Evolutionary conservation across 1,140 invertebrate genomes (phyloP).

Genomic region (Triops cancriformis): DNA sequence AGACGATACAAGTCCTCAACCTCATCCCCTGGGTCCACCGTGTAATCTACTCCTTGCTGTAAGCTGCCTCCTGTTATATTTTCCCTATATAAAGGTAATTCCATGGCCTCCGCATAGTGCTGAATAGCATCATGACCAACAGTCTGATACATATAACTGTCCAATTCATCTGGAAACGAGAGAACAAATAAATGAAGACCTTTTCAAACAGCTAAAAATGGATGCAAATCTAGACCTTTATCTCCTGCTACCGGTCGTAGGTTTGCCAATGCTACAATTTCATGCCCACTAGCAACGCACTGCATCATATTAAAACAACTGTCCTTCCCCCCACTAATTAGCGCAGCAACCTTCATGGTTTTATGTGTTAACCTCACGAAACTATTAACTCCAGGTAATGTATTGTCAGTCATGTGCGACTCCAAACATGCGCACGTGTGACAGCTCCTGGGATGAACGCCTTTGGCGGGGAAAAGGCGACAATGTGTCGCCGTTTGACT

Average conservation of each 20-base stretch:
- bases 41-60: constrained; percentile 71
- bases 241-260: constrained; percentile 77
- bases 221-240: constrained; percentile 38
- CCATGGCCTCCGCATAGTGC: constrained; percentile 86
- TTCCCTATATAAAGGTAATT: constrained; percentile 73
- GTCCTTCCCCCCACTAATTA: constrained; percentile 97
- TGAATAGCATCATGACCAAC: constrained; percentile 92
- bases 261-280: constrained; percentile 93
- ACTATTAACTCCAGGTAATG: not conserved
- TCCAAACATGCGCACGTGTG: too few species aligned
- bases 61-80: constrained; percentile 71
- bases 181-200: constrained; percentile 16
- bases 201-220: not conserved
- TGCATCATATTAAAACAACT: constrained; percentile 98
- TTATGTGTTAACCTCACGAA: not conserved
- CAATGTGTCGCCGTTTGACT: too few species aligned
- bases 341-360: constrained; percentile 76
- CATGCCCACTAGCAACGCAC: constrained; percentile 89
- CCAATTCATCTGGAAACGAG: constrained; percentile 68
- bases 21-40: constrained; percentile 77
- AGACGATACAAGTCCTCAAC: constrained; percentile 95
- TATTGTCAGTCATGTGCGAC: too few species aligned
- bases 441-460: too few species aligned
- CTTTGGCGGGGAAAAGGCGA: too few species aligned
- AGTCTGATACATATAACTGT: constrained; percentile 99